Evolutionary conservation across 1,140 invertebrate species (phyloP).

Genomic region (Charaxes varanes): DNA sequence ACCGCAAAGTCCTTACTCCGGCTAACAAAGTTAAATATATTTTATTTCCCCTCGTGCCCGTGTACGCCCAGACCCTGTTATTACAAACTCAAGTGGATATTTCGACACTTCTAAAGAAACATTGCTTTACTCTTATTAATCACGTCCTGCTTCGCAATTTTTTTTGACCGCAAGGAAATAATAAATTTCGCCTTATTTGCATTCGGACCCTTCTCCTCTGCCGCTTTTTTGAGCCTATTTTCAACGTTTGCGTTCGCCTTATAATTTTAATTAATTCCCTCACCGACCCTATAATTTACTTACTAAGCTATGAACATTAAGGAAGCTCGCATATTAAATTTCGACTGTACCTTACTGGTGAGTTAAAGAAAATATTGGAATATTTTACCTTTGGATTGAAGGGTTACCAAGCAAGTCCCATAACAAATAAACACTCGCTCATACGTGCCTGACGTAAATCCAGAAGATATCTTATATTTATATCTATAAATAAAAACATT

Average conservation of each 20-base stretch:
- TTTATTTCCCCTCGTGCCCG: slow-evolving; percentile 15
- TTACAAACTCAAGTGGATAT: slow-evolving; percentile 22
- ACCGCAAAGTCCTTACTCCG: slow-evolving; percentile 12
- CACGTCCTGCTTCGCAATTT: slow-evolving; percentile 41
- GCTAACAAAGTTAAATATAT: slow-evolving; percentile 22
- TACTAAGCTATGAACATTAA: no score
- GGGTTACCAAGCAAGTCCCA: no score
- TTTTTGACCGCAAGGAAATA: slow-evolving; percentile 57
- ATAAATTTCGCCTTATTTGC: slow-evolving; percentile 65
- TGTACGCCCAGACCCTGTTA: slow-evolving; percentile 16
- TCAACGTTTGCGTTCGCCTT: slow-evolving; percentile 24
- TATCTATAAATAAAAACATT: no score
- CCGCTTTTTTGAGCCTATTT: slow-evolving; percentile 37
- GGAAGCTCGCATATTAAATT: no score
- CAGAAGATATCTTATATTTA: no score
- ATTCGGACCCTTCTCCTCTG: slow-evolving; percentile 43
- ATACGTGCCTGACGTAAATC: no score
- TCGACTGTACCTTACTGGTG: no score
- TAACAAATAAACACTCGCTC: no score
- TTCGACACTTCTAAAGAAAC: slow-evolving; percentile 29
- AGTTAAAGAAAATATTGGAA: no score
- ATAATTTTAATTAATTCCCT: slow-evolving; percentile 27
- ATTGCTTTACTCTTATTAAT: slow-evolving; percentile 43
- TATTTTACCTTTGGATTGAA: no score
- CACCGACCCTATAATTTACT: slow-evolving; percentile 1